Base-by-base conservation (phyloP, 2,113 vertebrate genomes). In the Ploceus nigricollis region DNA sequence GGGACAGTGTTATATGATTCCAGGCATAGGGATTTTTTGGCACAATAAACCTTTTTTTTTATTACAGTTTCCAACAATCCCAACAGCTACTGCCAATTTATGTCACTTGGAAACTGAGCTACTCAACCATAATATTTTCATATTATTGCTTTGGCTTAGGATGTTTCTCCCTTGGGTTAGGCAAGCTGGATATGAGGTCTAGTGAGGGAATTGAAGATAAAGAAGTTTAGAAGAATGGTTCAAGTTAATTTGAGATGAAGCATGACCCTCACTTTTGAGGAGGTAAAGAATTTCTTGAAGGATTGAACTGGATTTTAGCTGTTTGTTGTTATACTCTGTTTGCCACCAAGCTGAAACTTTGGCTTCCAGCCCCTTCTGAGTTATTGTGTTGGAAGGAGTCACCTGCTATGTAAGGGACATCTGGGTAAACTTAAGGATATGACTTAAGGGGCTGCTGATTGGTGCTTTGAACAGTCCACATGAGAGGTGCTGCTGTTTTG, bases 111-210 rank as follows among this genome's bases (percentile, higher is more conserved):
- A 96, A 93, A 83, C 54, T 45, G 45, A 66, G 45, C 54, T 90
- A 88, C 39, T 86, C 85, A 72, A 53, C 42, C 37, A 50, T 93
- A 94, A 82, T 92, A 93, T 93, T 93, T 97, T 94, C 31, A 48
- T 58, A 48, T 72, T 88, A 85, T 64, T 57, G 23, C 27, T 31
- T 82, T 95, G 87, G 88, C 57, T 85, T 82, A 69, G 30, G 58
- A 65, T 0, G 0, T 72, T 78, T 93, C 47, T 91, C 48, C 66
- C 70, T 79, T 90, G 85, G 31, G 33, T 81, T 77, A 84, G 39
- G 27, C 50, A 87, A 63, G 33, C 51, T 82, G 61, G 27, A 85
- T 82, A 24, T 56, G 19, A 89, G 64, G 9, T 57, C 57, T 64
- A 28, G 19, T n/a, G 61, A 57, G 30, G 6, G 3, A 76, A 39